A percentile compares a stretch with the other conserved stretches of the same genome.
These are phyloP conservation scores for Synergus umbraculus DNA, from an alignment of 2,888 invertebrate species.

Conservation along the genomic window DNA sequence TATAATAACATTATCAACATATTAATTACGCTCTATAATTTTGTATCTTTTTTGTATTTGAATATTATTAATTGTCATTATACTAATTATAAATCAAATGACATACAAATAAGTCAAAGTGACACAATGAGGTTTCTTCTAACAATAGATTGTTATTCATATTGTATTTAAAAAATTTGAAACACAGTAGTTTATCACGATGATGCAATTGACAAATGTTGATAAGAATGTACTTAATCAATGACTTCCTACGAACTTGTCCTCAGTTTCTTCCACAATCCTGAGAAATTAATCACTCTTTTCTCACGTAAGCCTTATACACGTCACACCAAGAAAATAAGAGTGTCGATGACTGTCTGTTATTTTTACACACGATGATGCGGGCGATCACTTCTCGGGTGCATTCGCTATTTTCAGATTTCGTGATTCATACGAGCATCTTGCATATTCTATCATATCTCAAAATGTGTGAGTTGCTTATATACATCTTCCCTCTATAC, in stretches of 20 bases:
- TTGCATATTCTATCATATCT: conserved; percentile 24
- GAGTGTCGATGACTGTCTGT: conserved; percentile 5
- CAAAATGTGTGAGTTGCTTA: background rate
- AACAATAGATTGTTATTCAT: background rate
- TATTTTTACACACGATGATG: conserved; percentile 19
- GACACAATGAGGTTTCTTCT: too few species aligned
- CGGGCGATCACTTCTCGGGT: conserved; percentile 13
- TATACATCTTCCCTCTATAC: background rate
- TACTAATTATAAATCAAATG: background rate
- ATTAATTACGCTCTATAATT: too few species aligned
- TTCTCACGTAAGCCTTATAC: background rate
- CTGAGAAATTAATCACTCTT: conserved; percentile 10
- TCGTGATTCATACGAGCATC: conserved; percentile 19
- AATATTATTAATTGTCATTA: background rate
- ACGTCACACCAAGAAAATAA: background rate
- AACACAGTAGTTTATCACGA: too few species aligned
- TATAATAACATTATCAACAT: too few species aligned
- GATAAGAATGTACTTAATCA: conserved; percentile 7
- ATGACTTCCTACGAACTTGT: background rate
- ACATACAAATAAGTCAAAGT: background rate
- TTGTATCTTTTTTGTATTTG: too few species aligned
- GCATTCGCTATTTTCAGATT: conserved; percentile 23
- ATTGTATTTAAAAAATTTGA: background rate
- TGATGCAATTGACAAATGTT: conserved; percentile 4
- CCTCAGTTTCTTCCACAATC: conserved; percentile 1